Percentiles rank a stretch among this genome's conserved stretches.
Conservation (phyloP, 2,888 invertebrate species). For the Artemia sinica region DNA sequence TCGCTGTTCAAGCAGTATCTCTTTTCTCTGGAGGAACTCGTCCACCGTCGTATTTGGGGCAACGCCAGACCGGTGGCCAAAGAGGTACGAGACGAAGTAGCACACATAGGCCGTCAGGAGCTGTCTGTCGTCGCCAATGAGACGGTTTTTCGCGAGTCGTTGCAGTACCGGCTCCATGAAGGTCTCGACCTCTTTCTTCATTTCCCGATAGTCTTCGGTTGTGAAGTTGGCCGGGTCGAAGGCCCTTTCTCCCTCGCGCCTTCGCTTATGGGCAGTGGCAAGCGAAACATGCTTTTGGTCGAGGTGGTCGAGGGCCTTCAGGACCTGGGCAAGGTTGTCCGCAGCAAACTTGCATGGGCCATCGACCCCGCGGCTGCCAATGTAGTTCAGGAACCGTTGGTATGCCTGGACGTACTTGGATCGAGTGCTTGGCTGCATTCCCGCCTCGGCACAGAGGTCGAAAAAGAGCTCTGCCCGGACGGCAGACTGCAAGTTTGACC, state of each 20-base stretch:
- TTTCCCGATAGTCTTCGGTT: neutral
- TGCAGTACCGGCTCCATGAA: neutral
- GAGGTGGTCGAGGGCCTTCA: neutral
- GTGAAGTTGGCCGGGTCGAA: neutral
- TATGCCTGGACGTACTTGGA: too few relatives aligned
- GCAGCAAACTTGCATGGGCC: too few relatives aligned
- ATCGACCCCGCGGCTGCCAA: too few relatives aligned
- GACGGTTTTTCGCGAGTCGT: neutral
- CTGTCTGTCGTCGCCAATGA: neutral
- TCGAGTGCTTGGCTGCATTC: too few relatives aligned
- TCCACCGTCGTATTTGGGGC: neutral
- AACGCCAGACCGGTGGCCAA: neutral
- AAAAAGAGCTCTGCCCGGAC: too few relatives aligned
- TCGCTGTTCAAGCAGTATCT: neutral
- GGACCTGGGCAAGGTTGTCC: neutral
- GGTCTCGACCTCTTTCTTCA: neutral
- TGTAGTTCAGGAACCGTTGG: too few relatives aligned
- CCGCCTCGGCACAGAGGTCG: too few relatives aligned
- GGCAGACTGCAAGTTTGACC: neutral
- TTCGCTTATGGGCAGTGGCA: conserved; percentile 10
- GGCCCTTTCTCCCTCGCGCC: neutral
- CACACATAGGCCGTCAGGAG: neutral
- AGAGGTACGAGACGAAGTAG: conserved; percentile 6
- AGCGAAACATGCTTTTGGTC: neutral
- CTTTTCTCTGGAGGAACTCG: neutral